phyloP scores from a whole-genome alignment of 2,888 invertebrate genomes.

The Cordilura impudica region DNA sequence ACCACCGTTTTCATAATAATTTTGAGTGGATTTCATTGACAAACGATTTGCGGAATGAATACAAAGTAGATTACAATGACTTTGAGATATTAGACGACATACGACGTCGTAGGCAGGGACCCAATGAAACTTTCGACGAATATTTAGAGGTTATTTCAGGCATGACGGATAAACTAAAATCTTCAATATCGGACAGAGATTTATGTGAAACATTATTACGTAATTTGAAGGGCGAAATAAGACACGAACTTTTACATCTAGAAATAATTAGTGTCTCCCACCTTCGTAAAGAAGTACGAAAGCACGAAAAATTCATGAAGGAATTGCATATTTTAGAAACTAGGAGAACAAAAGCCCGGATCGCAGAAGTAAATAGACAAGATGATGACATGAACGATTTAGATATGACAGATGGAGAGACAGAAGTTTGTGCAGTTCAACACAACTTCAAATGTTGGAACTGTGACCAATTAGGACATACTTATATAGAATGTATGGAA shows the following conservation, averaged over 20 bases:
- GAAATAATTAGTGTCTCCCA: background rate
- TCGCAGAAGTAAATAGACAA: background rate
- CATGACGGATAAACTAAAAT: background rate
- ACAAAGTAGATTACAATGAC: conserved; percentile 1
- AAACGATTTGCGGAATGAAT: background rate
- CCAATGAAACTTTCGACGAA: conserved; percentile 1
- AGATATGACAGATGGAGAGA: background rate
- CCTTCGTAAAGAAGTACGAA: background rate
- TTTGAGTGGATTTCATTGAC: conserved; percentile 2
- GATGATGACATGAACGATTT: background rate
- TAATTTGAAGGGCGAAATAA: conserved; percentile 7
- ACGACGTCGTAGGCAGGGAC: conserved; percentile 10
- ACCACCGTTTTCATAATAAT: background rate
- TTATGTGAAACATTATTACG: background rate
- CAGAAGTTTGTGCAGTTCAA: background rate
- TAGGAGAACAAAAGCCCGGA: background rate
- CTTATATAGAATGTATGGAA: background rate
- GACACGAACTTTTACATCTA: background rate
- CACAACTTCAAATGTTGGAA: conserved; percentile 2
- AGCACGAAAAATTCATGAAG: conserved; percentile 2
- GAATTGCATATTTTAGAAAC: background rate
- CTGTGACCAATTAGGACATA: conserved; percentile 1
- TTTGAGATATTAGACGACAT: conserved; percentile 26
- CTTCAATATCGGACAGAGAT: background rate
- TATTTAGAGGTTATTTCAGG: background rate